phyloP scores from a whole-genome alignment of 2,797 vertebrate species.

The Muscicapa striata region DNA sequence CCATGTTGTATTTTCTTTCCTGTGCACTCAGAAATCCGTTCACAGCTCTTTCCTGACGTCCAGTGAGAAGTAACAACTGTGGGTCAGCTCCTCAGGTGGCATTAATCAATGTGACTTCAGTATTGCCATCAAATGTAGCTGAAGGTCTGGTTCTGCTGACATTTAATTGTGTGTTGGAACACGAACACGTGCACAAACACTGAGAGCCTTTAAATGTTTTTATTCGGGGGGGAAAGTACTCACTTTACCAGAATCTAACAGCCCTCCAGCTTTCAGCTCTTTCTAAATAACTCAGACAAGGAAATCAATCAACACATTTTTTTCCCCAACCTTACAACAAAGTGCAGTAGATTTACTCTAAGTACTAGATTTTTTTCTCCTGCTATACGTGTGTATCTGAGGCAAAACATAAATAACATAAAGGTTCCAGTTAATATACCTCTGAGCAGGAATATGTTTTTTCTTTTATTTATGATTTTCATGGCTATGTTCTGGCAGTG shows the following conservation, averaged over 20 bases:
- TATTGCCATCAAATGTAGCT: background rate
- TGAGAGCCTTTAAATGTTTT: slow-evolving; percentile 39
- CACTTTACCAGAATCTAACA: slow-evolving; percentile 34
- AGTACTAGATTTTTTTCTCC: slow-evolving; percentile 7
- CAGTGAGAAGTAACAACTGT: slow-evolving; percentile 17
- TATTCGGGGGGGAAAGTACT: slow-evolving; percentile 6
- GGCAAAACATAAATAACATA: slow-evolving; percentile 58
- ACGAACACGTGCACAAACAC: background rate
- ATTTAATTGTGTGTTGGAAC: slow-evolving; percentile 22
- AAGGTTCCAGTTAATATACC: slow-evolving; percentile 46
- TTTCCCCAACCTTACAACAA: slow-evolving; percentile 2
- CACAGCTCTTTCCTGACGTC: background rate
- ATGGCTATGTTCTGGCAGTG: background rate
- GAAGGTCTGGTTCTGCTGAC: slow-evolving; percentile 16
- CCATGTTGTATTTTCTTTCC: background rate
- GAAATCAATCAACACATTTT: slow-evolving; percentile 46
- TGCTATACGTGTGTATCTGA: slow-evolving; percentile 14
- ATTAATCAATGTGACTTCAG: slow-evolving; percentile 8
- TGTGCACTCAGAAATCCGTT: background rate
- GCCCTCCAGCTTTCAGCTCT: slow-evolving; percentile 19
- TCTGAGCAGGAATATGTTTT: slow-evolving; percentile 19
- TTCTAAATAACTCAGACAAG: slow-evolving; percentile 38
- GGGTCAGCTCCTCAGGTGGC: slow-evolving; percentile 10
- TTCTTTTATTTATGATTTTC: slow-evolving; percentile 43
- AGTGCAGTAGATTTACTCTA: slow-evolving; percentile 41